Evolutionary conservation across 2,888 invertebrate genomes (phyloP).

Genomic region (Pediacus dermestoides): DNA sequence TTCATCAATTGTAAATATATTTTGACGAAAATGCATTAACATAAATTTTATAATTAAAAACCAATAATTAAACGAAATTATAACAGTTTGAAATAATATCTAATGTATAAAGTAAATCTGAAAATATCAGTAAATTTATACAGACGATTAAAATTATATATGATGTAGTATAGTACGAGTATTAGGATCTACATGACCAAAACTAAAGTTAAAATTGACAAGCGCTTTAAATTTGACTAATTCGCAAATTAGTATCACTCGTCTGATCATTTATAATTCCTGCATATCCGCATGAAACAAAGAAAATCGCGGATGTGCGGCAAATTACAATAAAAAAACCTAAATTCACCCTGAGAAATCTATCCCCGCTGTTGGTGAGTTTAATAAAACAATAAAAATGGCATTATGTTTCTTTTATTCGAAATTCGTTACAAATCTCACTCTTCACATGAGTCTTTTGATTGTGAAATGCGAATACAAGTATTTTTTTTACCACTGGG

Average conservation of each 20-base stretch:
- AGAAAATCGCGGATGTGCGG: constrained; percentile 19
- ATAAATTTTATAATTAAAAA: too few relatives aligned
- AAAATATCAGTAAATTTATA: too few relatives aligned
- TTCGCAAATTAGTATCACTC: constrained; percentile 1
- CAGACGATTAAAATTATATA: too few relatives aligned
- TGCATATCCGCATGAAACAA: constrained; percentile 2
- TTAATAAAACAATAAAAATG: constrained; percentile 19
- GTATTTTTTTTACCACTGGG: constrained; percentile 15
- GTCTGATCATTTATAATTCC: not conserved
- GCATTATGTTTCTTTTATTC: constrained; percentile 19
- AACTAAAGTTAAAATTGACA: too few relatives aligned
- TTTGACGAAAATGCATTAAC: too few relatives aligned
- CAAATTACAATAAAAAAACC: constrained; percentile 13
- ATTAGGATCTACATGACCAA: too few relatives aligned
- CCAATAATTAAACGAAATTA: too few relatives aligned
- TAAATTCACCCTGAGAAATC: constrained; percentile 7
- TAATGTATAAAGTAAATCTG: too few relatives aligned
- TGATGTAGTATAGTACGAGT: too few relatives aligned
- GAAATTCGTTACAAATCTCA: constrained; percentile 19
- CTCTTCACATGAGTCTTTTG: constrained; percentile 19
- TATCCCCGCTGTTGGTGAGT: constrained; percentile 13
- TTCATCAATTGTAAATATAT: too few relatives aligned
- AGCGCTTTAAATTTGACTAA: too few relatives aligned
- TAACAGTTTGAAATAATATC: too few relatives aligned
- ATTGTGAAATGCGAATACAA: constrained; percentile 13